Conservation (phyloP, 92 coral and sea anemone species). For the Phenganax stokvisi region DNA sequence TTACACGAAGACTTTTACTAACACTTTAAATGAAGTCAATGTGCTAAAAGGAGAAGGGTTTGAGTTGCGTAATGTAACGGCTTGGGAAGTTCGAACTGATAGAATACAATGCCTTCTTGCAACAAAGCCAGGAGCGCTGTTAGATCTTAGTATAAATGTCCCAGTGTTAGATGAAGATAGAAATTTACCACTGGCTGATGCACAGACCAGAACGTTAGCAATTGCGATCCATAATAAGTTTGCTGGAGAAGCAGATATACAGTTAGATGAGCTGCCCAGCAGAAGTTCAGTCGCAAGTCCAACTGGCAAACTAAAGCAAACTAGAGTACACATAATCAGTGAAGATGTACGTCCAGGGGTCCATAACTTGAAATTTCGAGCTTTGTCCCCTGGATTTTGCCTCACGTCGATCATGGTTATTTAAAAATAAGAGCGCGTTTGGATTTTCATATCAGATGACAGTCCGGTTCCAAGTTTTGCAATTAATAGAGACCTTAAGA, state of each 20-base stretch:
- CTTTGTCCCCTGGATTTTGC: slow-evolving; percentile 73
- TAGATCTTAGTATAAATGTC: slow-evolving; percentile 57
- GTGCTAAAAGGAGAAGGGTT: slow-evolving; percentile 69
- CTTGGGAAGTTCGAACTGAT: slow-evolving; percentile 89
- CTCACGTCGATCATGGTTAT: slow-evolving; percentile 76
- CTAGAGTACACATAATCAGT: slow-evolving; percentile 61
- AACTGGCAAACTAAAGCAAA: slow-evolving; percentile 63
- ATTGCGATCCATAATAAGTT: slow-evolving; percentile 74
- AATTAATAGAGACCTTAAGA: no score
- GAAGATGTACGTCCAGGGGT: slow-evolving; percentile 59
- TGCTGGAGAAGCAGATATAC: slow-evolving; percentile 75
- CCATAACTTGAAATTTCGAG: slow-evolving; percentile 60
- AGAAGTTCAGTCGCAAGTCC: slow-evolving; percentile 49
- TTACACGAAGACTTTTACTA: slow-evolving; percentile 45
- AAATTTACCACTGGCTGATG: slow-evolving; percentile 7
- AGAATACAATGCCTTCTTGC: slow-evolving; percentile 81
- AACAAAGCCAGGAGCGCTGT: slow-evolving; percentile 58
- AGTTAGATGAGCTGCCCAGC: slow-evolving; percentile 60
- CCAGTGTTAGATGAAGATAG: slow-evolving; percentile 41
- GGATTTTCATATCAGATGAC: no score
- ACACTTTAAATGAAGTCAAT: slow-evolving; percentile 64
- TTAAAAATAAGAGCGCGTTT: slow-evolving; percentile 15
- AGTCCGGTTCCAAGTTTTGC: no score
- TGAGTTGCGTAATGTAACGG: slow-evolving; percentile 70
- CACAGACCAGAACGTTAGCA: slow-evolving; percentile 56